Base-by-base conservation (phyloP, 2,888 invertebrate genomes). In the Epicampocera succincta region DNA sequence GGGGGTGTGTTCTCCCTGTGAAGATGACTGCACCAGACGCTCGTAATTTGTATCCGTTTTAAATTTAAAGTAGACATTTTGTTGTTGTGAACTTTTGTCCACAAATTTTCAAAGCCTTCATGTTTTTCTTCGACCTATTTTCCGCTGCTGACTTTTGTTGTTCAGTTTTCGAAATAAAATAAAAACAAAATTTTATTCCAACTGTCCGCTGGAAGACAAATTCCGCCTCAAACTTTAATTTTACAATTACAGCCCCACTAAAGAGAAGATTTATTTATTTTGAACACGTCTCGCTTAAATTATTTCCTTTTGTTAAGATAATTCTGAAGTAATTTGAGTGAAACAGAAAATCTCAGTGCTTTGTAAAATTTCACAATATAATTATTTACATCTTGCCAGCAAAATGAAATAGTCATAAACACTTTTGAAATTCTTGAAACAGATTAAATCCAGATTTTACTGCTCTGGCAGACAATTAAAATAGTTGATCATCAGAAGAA, bases 261-360 rank as follows among this genome's bases (percentile, higher is more conserved):
- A 46, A 46, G 50, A 42, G 15, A 44, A 73, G 63, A 73, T 61
- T 71, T 50, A 71, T 61, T 44, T 25, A 19, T 42, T 29, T 61
- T 6, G 9, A 42, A 52, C 11, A 25, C 29, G n/a, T 56, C 13
- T 61, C 52, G 38, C 33, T 46, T 52, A 40, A 71, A 71, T 40
- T 38, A 29, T 52, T 19, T 9, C 44, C 40, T 5, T 5, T 25
- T 25, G 25, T 25, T 25, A 25, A 25, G 25, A 42, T 15, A 19
- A 19, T 52, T 15, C 11, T n/a, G 8, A 29, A 52, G 17, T 46
- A 15, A 29, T 8, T 17, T 44, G 4, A 5, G n/a, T 4, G 8
- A 48, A 33, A 44, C 52, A 17, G 13, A n/a, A 11, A 9, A 50
- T 50, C 48, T 65, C 48, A n/a, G n/a, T n/a, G n/a, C n/a, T n/a